Percentiles rank a stretch among this genome's conserved stretches.
Conservation (phyloP, 2,797 vertebrate genomes). For the Muscicapa striata region DNA sequence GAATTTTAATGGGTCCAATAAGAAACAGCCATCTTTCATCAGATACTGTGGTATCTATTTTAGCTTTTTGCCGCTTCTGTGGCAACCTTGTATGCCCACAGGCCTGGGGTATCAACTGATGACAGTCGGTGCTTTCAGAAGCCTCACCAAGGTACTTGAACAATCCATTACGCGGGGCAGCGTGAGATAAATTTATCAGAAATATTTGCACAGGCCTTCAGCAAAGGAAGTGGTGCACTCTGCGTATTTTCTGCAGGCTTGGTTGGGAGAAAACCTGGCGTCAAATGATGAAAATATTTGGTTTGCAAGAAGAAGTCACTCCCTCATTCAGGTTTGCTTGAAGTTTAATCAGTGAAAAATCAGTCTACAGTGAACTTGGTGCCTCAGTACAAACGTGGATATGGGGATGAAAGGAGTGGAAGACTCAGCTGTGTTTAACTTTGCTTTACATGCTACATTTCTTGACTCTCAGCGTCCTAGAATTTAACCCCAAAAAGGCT, state of each 20-base stretch:
- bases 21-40: constrained; percentile 49
- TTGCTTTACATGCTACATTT: not conserved
- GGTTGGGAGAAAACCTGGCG: not conserved
- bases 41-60: constrained; percentile 57
- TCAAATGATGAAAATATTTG: not conserved
- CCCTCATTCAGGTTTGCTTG: not conserved
- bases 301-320: not conserved
- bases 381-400: accelerated
- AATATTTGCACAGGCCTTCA: constrained; percentile 18
- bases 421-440: not conserved
- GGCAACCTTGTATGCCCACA: not conserved
- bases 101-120: constrained; percentile 18
- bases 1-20: constrained; percentile 70
- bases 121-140: constrained; percentile 63
- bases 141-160: constrained; percentile 50
- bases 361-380: not conserved
- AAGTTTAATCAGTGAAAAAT: not conserved
- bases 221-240: not conserved
- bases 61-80: constrained; percentile 50
- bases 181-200: constrained; percentile 51
- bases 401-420: not conserved
- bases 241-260: not conserved
- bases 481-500: not conserved
- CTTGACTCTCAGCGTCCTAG: not conserved
- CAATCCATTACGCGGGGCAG: not conserved